A percentile compares a stretch with the other conserved stretches of the same genome.
Evolutionary conservation across 2,888 invertebrate genomes (phyloP).

Genomic region (Rhagonycha fulva): DNA sequence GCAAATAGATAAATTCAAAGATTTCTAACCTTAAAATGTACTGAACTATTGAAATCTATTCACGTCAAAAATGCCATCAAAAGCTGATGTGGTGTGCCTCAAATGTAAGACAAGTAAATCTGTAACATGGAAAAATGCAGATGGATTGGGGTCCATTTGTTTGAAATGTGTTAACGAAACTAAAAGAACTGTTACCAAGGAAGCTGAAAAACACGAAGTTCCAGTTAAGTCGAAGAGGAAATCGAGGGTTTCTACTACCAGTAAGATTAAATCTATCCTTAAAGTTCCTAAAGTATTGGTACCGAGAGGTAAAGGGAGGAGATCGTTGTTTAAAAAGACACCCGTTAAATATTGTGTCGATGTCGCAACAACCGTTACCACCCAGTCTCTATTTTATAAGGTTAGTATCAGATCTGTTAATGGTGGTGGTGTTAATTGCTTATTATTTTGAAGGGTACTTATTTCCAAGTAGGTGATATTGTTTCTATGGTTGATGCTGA

Average conservation of each 20-base stretch:
- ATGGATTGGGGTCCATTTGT: conserved; percentile 73
- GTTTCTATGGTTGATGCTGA: conserved; percentile 81
- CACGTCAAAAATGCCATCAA: conserved; percentile 50
- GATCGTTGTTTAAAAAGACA: conserved; percentile 77
- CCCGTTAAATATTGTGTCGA: conserved; percentile 81
- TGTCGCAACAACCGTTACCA: conserved; percentile 82
- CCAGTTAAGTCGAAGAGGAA: conserved; percentile 63
- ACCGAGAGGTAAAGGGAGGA: conserved; percentile 75
- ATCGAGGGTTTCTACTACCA: conserved; percentile 60
- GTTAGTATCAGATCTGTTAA: conserved; percentile 46
- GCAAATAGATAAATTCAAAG: not conserved
- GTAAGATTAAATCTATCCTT: conserved; percentile 55
- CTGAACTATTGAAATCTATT: not conserved
- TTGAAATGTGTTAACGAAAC: conserved; percentile 71
- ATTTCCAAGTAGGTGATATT: conserved; percentile 91
- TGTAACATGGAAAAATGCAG: conserved; percentile 75
- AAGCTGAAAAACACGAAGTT: conserved; percentile 44
- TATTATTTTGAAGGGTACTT: conserved; percentile 61
- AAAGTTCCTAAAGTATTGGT: conserved; percentile 52
- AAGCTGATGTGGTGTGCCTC: conserved; percentile 66
- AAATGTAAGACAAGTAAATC: conserved; percentile 73
- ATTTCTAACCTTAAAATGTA: not conserved
- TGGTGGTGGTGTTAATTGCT: not conserved
- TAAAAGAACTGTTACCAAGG: conserved; percentile 48
- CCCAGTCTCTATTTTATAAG: conserved; percentile 78